A percentile compares a stretch with the other conserved stretches of the same genome.
phyloP scores from a whole-genome alignment of 2,888 invertebrate genomes.

The Pharmacophagus antenor region DNA sequence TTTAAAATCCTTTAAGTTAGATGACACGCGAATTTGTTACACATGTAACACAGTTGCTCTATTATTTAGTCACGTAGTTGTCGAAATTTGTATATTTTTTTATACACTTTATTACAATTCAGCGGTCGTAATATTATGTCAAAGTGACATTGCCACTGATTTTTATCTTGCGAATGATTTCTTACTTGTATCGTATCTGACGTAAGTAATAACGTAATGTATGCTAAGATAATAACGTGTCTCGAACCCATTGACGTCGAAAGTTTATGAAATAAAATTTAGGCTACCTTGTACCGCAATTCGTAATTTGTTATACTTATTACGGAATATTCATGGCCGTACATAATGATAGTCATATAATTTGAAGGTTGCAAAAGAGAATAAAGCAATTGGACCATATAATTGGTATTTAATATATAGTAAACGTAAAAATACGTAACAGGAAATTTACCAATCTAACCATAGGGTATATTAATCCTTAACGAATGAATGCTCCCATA shows the following conservation, averaged over 20 bases:
- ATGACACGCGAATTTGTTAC: not conserved
- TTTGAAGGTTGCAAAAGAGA: not conserved
- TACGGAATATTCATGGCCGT: no score
- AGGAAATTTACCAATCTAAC: no score
- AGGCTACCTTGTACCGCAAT: not conserved
- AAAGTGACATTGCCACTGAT: conserved; percentile 18
- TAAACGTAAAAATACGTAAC: no score
- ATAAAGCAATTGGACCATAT: not conserved
- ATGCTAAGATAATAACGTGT: conserved; percentile 7
- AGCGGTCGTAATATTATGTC: not conserved
- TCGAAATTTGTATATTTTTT: conserved; percentile 2
- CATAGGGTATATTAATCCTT: no score
- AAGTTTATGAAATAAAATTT: conserved; percentile 15
- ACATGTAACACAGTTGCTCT: not conserved
- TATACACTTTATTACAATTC: not conserved
- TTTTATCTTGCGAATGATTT: conserved; percentile 6
- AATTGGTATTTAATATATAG: no score
- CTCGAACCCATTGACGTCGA: conserved; percentile 5
- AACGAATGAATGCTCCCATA: no score
- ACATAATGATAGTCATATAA: not conserved
- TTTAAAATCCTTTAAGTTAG: not conserved
- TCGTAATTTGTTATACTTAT: no score
- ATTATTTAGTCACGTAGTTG: not conserved
- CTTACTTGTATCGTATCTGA: not conserved
- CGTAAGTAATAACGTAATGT: conserved; percentile 11